Conservation (phyloP, 2,888 invertebrate genomes). For the Machimus atricapillus region DNA sequence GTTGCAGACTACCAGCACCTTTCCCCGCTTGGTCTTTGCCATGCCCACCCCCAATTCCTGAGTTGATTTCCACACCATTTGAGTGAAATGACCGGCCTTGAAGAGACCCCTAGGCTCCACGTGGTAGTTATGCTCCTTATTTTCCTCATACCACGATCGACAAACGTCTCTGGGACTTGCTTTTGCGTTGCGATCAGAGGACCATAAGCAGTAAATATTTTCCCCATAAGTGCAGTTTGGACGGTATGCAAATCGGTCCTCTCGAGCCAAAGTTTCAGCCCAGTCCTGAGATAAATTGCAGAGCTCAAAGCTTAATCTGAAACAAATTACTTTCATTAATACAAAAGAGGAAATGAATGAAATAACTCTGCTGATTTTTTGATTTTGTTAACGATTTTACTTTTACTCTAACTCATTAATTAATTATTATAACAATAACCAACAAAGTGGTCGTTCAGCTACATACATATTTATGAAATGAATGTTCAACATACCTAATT, state of each 20-base stretch:
- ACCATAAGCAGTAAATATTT: constrained; percentile 67
- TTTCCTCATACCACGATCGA: constrained; percentile 67
- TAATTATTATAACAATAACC: too few species aligned
- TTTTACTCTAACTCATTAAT: too few species aligned
- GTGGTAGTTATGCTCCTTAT: constrained; percentile 65
- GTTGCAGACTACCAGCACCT: constrained; percentile 75
- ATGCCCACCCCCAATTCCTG: constrained; percentile 75
- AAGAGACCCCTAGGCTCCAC: constrained; percentile 59
- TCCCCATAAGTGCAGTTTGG: constrained; percentile 71
- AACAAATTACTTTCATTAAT: constrained; percentile 49
- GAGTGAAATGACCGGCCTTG: constrained; percentile 73
- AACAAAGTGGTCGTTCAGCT: too few species aligned
- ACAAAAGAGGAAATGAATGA: background rate
- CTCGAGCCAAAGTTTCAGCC: constrained; percentile 73
- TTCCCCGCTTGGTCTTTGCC: constrained; percentile 76
- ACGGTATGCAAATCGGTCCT: constrained; percentile 71
- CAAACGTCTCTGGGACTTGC: constrained; percentile 66
- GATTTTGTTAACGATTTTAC: too few species aligned
- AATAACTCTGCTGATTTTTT: too few species aligned
- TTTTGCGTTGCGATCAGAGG: constrained; percentile 64
- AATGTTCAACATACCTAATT: constrained; percentile 61
- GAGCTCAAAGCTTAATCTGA: constrained; percentile 70
- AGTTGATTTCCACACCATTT: constrained; percentile 76
- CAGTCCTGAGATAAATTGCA: constrained; percentile 73
- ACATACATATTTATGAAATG: background rate